These are phyloP conservation scores for Tragelaphus oryx DNA, from an alignment of 2,797 vertebrate species.

Conservation along the genomic window DNA sequence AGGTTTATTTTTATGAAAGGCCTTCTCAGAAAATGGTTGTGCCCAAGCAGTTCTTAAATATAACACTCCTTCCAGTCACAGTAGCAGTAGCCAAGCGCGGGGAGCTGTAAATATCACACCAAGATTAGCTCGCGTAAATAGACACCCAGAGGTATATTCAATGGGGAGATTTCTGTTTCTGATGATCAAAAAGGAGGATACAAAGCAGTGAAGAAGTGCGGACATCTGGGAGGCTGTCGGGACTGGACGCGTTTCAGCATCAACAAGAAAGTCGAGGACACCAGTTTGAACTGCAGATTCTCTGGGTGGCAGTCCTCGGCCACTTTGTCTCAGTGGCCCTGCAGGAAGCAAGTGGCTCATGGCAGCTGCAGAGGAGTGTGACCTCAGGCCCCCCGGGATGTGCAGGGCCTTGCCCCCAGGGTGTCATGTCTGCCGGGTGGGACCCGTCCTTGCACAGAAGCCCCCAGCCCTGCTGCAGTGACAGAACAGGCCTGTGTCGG, in stretches of 20 bases:
- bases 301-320: fast-evolving
- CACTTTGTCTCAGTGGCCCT: fast-evolving
- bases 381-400: fast-evolving
- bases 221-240: no score
- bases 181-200: background rate
- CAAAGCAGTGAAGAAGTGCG: background rate
- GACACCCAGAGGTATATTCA: background rate
- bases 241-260: no score
- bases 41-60: slow-evolving; percentile 1
- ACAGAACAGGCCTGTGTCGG: fast-evolving
- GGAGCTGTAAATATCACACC: background rate
- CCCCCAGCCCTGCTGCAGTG: fast-evolving
- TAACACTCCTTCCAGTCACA: background rate
- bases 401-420: background rate
- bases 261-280: background rate
- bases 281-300: fast-evolving
- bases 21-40: background rate
- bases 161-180: background rate
- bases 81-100: background rate
- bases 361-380: fast-evolving
- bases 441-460: background rate
- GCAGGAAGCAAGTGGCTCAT: fast-evolving
- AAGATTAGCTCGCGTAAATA: background rate
- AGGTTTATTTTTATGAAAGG: slow-evolving; percentile 20
- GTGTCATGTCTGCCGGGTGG: fast-evolving